Evolutionary conservation across 2,888 invertebrate genomes (phyloP).

Genomic region (Cerceris ruficornis): DNA sequence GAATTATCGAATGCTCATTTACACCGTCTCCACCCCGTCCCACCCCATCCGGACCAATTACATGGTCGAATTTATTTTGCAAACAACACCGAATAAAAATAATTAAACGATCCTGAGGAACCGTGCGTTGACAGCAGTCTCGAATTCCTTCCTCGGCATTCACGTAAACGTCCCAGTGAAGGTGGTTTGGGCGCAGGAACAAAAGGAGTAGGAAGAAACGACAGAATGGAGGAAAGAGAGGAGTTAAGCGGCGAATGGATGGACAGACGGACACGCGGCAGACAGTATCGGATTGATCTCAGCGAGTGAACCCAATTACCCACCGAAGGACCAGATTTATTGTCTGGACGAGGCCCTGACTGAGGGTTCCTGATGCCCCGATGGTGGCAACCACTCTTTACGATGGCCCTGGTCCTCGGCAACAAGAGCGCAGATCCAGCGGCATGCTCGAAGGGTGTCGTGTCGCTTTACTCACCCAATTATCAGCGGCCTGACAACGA

Average conservation of each 20-base stretch:
- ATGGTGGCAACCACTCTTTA: conserved; percentile 77
- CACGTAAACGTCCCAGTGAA: conserved; percentile 43
- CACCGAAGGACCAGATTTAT: conserved; percentile 80
- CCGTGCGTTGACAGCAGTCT: conserved; percentile 40
- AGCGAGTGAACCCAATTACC: conserved; percentile 82
- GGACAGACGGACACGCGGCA: conserved; percentile 79
- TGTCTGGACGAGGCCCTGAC: conserved; percentile 75
- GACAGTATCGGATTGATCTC: conserved; percentile 82
- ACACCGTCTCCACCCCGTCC: too few species aligned
- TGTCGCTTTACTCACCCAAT: conserved; percentile 79
- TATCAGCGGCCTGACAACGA: conserved; percentile 76
- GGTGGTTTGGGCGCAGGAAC: conserved; percentile 38
- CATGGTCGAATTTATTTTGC: not conserved
- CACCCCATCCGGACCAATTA: too few species aligned
- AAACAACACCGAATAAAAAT: conserved; percentile 59
- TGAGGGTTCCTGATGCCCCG: conserved; percentile 75
- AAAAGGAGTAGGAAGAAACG: conserved; percentile 15
- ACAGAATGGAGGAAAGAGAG: conserved; percentile 27
- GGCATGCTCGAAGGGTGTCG: conserved; percentile 70
- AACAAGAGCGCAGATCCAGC: conserved; percentile 57
- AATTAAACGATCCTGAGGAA: conserved; percentile 55
- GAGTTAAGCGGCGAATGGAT: conserved; percentile 69
- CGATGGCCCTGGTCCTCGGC: conserved; percentile 65
- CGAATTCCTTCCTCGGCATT: conserved; percentile 45
- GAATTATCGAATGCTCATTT: too few species aligned